Percentiles rank a stretch among this genome's conserved stretches.
phyloP scores from a whole-genome alignment of 1,140 invertebrate genomes.

The Drosophila guanche region DNA sequence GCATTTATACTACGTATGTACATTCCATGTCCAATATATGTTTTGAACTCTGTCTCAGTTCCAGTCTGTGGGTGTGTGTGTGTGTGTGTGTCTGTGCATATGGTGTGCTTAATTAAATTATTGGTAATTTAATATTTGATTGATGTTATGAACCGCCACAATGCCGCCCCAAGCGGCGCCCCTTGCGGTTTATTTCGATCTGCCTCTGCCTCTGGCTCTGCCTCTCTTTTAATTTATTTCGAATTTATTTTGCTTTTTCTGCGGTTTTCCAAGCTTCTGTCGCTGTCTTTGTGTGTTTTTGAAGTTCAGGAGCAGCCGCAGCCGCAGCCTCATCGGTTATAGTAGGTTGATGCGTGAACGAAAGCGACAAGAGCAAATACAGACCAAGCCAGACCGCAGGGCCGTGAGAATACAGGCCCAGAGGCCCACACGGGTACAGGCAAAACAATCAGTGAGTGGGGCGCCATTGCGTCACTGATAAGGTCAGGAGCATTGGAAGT shows the following conservation, averaged over 20 bases:
- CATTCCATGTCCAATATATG: background rate
- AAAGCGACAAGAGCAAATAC: conserved; percentile 57
- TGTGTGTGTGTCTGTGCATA: conserved; percentile 56
- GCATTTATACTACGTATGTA: conserved; percentile 50
- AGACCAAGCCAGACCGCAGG: conserved; percentile 8
- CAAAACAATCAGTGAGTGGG: background rate
- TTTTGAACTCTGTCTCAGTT: conserved; percentile 68
- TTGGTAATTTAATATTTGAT: conserved; percentile 83
- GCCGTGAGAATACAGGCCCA: conserved; percentile 25
- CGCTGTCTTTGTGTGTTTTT: conserved; percentile 1
- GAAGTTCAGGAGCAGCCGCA: conserved; percentile 69
- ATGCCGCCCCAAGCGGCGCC: conserved; percentile 47
- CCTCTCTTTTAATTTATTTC: conserved; percentile 43
- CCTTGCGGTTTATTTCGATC: conserved; percentile 57
- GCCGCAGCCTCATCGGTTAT: background rate
- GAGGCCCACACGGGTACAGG: too few species aligned
- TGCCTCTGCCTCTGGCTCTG: too few species aligned
- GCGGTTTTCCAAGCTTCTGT: conserved; percentile 53
- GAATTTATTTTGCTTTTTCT: conserved; percentile 50
- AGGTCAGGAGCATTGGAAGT: conserved; percentile 8
- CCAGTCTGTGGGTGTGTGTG: conserved; percentile 15
- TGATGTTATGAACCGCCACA: conserved; percentile 68
- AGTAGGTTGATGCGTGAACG: conserved; percentile 63
- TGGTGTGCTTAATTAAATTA: conserved; percentile 82
- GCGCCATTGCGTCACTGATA: conserved; percentile 36